phyloP scores from a whole-genome alignment of 1,140 invertebrate genomes.

The Tetramorium alpestre region DNA sequence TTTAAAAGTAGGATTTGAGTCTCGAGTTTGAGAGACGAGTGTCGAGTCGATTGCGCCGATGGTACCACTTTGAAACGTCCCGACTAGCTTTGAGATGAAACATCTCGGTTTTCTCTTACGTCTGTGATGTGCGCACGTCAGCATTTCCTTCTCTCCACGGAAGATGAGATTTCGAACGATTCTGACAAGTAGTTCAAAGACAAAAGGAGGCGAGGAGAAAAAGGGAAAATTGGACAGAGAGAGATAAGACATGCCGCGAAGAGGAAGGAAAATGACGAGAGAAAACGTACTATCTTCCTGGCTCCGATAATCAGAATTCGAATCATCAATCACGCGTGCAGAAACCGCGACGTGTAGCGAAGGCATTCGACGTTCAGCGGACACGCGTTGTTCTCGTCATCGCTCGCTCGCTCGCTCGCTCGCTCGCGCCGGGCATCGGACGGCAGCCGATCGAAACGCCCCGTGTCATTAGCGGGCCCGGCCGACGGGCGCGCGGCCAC shows the following conservation, averaged over 20 bases:
- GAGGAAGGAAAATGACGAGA: neutral
- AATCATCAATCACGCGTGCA: neutral
- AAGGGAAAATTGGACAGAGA: neutral
- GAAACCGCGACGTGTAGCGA: neutral
- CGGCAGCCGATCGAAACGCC: neutral
- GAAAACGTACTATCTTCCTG: no score
- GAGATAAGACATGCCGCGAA: neutral
- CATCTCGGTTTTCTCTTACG: neutral
- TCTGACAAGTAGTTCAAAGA: neutral
- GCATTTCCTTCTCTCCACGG: neutral
- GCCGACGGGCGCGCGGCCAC: neutral
- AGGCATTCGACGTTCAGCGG: neutral
- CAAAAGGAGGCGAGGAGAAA: neutral
- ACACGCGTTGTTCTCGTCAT: neutral
- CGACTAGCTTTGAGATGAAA: neutral
- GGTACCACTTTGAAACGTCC: neutral
- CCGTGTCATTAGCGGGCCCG: slow-evolving; percentile 41
- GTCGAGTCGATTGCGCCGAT: neutral
- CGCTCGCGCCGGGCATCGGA: neutral
- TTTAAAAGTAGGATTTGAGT: neutral
- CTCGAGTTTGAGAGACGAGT: neutral
- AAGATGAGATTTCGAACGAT: neutral
- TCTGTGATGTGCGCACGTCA: neutral
- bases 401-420: neutral
- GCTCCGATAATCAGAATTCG: neutral